Evolutionary conservation across 2,888 invertebrate species (phyloP).

Genomic region (Netelia inedita): DNA sequence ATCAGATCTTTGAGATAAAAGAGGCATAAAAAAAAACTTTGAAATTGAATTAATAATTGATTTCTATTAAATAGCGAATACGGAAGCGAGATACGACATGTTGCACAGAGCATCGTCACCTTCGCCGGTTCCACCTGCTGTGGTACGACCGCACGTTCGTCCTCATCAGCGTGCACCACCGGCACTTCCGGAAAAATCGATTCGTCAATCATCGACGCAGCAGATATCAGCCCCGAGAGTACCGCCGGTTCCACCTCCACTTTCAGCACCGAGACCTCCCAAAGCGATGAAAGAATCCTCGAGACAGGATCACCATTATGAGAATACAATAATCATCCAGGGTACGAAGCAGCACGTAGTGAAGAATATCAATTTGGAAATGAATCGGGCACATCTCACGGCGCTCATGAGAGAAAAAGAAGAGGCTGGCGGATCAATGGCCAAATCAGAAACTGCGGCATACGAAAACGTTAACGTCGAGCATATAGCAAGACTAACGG

Average conservation of each 20-base stretch:
- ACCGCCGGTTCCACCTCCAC: conserved; percentile 82
- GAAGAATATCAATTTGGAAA: conserved; percentile 83
- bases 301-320: conserved; percentile 86
- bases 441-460: conserved; percentile 85
- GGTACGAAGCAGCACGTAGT: conserved; percentile 84
- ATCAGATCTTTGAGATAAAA: too few species aligned
- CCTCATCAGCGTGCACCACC: conserved; percentile 74
- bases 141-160: conserved; percentile 75
- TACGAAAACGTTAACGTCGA: conserved; percentile 97
- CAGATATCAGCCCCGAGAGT: conserved; percentile 67
- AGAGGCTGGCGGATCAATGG: conserved; percentile 77
- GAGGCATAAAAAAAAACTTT: too few species aligned
- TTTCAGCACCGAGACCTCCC: conserved; percentile 80
- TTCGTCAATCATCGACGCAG: conserved; percentile 70
- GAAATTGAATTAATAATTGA: background rate
- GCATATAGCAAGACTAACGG: conserved; percentile 94
- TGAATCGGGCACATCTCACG: conserved; percentile 80
- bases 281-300: conserved; percentile 78
- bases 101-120: conserved; percentile 84
- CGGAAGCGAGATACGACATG: conserved; percentile 84
- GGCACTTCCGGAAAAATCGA: conserved; percentile 79
- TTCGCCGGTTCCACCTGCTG: conserved; percentile 76
- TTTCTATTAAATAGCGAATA: conserved; percentile 73
- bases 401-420: conserved; percentile 82
- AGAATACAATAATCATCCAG: conserved; percentile 86